phyloP scores from a whole-genome alignment of 2,888 invertebrate genomes.

The Machimus atricapillus region DNA sequence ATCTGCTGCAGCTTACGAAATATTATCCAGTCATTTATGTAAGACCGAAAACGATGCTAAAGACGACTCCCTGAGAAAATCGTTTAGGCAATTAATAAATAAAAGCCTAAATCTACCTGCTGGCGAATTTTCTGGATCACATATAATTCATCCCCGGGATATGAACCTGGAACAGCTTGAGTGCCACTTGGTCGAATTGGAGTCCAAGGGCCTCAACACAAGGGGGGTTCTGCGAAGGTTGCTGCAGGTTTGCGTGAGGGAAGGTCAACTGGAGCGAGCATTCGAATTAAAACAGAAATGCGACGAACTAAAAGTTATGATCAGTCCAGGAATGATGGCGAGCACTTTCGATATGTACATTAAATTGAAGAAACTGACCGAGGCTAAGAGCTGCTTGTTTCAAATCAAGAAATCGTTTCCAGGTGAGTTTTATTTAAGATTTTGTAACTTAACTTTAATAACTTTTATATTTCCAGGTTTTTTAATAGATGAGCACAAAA shows the following conservation, averaged over 20 bases:
- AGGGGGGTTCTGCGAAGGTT: constrained; percentile 71
- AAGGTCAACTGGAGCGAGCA: constrained; percentile 66
- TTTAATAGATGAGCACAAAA: constrained; percentile 70
- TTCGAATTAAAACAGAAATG: constrained; percentile 66
- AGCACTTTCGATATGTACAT: constrained; percentile 69
- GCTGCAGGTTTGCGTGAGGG: constrained; percentile 67
- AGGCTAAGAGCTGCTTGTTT: constrained; percentile 65
- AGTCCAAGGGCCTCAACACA: constrained; percentile 71
- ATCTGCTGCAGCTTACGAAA: constrained; percentile 64
- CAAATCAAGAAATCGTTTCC: constrained; percentile 66
- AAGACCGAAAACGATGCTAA: constrained; percentile 16
- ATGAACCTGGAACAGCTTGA: constrained; percentile 71
- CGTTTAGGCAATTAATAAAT: constrained; percentile 61
- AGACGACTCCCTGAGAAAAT: constrained; percentile 45
- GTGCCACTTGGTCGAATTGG: constrained; percentile 71
- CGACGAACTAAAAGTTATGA: constrained; percentile 64
- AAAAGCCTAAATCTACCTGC: constrained; percentile 57
- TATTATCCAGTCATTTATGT: constrained; percentile 56
- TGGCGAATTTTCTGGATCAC: constrained; percentile 51
- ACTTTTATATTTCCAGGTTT: constrained; percentile 60
- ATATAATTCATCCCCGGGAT: constrained; percentile 66
- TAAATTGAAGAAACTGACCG: constrained; percentile 65
- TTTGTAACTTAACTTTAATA: not conserved
- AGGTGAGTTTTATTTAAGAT: constrained; percentile 51
- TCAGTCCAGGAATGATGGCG: constrained; percentile 73